Evolutionary conservation across 2,888 invertebrate genomes (phyloP), one percentile per base, ranked within the genome.

Genomic region (Buathra laborator): DNA sequence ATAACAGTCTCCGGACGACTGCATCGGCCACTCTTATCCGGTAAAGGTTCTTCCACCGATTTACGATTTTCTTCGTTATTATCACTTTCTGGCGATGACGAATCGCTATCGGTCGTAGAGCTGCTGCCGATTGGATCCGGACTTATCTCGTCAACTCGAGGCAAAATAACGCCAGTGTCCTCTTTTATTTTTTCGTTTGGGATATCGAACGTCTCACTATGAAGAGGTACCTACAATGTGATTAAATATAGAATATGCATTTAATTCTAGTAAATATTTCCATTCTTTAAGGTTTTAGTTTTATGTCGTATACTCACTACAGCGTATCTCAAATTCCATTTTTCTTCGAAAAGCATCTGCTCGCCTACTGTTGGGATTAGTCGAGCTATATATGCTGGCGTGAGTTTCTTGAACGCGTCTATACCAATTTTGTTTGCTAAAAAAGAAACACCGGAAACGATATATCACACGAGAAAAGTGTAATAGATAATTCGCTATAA

Each of bases 291-390:
- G 1, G 1, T 59, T 29, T 4, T 10, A 59, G 24, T 24, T 64
- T 64, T n/a, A 64, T n/a, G 37, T 64, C 32, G 37, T 24, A 14
- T 64, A 62, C 37, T 64, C 29, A 64, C 64, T 32, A 37, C 37
- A n/a, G 14, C 10, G 64, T 64, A 64, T 37, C n/a, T 64, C 32
- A 43, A 29, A 64, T 64, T 43, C 64, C 64, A 64, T 64, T 37
- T 64, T 64, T 64, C 64, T 64, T 64, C 64, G 64, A 64, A 64
- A 7, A 64, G 32, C 16, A 64, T 14, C 37, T 64, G 64, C 10
- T 64, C 64, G 14, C 64, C 64, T 64, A 64, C 64, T 32, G 64
- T 64, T n/a, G 64, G 64, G 37, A 64, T 64, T n/a, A 64, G 37
- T n/a, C 29, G 24, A 14, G 32, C 62, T 3, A 62, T 62, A 29